Conservation (phyloP, 2,888 invertebrate genomes). For the Apamea monoglypha region DNA sequence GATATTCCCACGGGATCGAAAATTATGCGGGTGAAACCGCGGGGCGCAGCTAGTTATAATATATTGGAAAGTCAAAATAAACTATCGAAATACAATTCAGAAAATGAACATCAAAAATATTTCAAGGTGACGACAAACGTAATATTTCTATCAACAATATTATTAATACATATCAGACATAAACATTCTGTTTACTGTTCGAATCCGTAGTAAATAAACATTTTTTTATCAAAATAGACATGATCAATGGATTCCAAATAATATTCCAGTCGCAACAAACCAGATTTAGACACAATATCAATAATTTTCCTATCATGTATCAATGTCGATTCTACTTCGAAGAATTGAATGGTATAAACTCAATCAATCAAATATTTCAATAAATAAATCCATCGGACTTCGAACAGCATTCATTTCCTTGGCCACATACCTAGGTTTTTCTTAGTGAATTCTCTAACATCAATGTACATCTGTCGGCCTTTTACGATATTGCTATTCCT, state of each 20-base stretch:
- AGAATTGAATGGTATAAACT: background rate
- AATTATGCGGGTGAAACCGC: no score
- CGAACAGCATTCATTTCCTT: slow-evolving; percentile 6
- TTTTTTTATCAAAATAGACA: slow-evolving; percentile 22
- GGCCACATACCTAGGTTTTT: background rate
- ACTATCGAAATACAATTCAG: background rate
- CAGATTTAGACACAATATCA: slow-evolving; percentile 21
- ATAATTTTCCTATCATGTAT: slow-evolving; percentile 18
- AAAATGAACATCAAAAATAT: slow-evolving; percentile 6
- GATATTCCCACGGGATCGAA: no score
- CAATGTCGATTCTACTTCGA: slow-evolving; percentile 2
- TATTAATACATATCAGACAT: background rate
- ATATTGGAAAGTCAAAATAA: background rate
- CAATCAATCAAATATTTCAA: slow-evolving; percentile 17
- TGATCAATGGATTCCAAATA: slow-evolving; percentile 11
- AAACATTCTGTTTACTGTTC: slow-evolving; percentile 15
- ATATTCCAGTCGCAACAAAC: slow-evolving; percentile 26
- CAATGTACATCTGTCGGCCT: background rate
- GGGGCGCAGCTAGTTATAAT: no score
- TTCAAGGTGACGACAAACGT: background rate
- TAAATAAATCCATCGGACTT: slow-evolving; percentile 1
- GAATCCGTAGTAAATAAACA: slow-evolving; percentile 4
- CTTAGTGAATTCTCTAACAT: background rate
- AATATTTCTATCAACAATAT: slow-evolving; percentile 18
- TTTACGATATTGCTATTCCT: slow-evolving; percentile 28